A percentile compares a stretch with the other conserved stretches of the same genome.
Conservation (phyloP, 2,113 vertebrate genomes). For the Butorides virescens region DNA sequence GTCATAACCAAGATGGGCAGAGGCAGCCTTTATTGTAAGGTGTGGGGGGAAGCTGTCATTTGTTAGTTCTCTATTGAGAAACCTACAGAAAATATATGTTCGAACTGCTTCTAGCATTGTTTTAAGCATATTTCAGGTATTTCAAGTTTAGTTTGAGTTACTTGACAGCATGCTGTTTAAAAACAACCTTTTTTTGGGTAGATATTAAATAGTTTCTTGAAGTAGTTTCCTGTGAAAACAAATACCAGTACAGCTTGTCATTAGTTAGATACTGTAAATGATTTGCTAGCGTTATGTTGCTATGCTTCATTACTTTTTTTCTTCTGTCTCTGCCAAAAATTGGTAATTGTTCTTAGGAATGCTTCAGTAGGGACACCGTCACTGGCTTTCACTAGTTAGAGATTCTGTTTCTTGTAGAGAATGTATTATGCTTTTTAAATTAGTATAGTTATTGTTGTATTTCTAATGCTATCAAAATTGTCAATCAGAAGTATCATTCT, state of each 20-base stretch:
- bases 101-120: background rate
- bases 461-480: background rate
- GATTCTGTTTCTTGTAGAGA: background rate
- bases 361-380: background rate
- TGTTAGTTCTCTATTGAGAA: background rate
- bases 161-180: background rate
- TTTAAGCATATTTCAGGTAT: background rate
- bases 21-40: conserved; percentile 16
- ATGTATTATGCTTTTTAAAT: background rate
- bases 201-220: background rate
- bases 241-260: background rate
- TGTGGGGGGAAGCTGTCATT: conserved; percentile 10
- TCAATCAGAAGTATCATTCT: background rate
- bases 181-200: background rate
- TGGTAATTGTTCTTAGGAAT: conserved; percentile 25
- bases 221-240: background rate
- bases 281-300: background rate
- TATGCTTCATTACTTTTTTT: conserved; percentile 36
- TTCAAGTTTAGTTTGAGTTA: background rate
- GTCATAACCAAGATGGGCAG: conserved; percentile 15
- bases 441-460: background rate
- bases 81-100: background rate
- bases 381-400: background rate
- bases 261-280: conserved; percentile 6
- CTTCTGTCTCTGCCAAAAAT: conserved; percentile 18